Evolutionary conservation across 2,888 invertebrate genomes (phyloP).

Genomic region (Lasioglossum figueresi): DNA sequence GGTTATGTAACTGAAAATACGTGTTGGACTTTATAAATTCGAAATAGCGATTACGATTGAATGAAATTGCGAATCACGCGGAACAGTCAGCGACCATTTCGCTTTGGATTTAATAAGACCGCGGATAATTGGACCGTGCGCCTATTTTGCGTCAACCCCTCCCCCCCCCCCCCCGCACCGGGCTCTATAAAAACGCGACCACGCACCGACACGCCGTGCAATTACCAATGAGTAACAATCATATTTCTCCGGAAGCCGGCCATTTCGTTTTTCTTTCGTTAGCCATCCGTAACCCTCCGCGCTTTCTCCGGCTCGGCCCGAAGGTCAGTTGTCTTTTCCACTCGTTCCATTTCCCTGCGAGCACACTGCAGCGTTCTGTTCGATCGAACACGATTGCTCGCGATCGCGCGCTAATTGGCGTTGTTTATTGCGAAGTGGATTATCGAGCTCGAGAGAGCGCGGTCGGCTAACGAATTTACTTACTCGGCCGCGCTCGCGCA

Average conservation of each 20-base stretch:
- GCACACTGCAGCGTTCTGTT: not conserved
- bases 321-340: conserved; percentile 20
- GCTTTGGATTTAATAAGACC: not conserved
- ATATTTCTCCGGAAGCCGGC: conserved; percentile 64
- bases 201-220: not conserved
- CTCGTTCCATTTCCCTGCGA: not conserved
- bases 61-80: not conserved
- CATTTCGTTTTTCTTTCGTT: conserved; percentile 29
- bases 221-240: conserved; percentile 57
- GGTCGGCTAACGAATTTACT: conserved; percentile 38
- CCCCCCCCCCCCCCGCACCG: not conserved
- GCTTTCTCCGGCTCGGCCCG: conserved; percentile 9
- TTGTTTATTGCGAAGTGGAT: conserved; percentile 39
- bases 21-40: not conserved
- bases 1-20: not conserved
- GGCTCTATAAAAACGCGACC: not conserved
- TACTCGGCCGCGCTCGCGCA: not conserved
- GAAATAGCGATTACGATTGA: not conserved
- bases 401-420: conserved; percentile 39
- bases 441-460: conserved; percentile 11
- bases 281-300: conserved; percentile 13
- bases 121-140: not conserved
- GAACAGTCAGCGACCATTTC: not conserved
- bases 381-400: conserved; percentile 28
- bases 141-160: not conserved